These are phyloP conservation scores for Drosophila yakuba DNA, from an alignment of 1,140 invertebrate species.

Conservation along the genomic window DNA sequence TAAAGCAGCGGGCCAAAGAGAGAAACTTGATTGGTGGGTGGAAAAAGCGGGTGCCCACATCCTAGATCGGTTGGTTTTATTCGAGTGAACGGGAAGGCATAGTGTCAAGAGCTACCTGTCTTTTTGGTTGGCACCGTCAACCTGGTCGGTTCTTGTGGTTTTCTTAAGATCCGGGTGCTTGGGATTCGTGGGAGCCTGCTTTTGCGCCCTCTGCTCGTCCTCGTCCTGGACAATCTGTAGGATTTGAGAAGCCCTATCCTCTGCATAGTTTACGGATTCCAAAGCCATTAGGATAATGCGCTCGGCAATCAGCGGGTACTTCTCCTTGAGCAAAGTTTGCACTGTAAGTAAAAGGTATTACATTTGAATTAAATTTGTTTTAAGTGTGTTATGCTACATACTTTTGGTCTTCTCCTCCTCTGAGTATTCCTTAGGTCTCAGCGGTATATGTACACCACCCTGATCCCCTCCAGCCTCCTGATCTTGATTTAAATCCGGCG, in stretches of 20 bases:
- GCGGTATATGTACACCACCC: conserved; percentile 79
- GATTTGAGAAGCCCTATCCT: conserved; percentile 91
- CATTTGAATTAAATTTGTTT: neutral
- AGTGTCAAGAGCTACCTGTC: conserved; percentile 39
- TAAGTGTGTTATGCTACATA: conserved; percentile 83
- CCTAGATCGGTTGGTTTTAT: conserved; percentile 2
- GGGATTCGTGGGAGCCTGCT: conserved; percentile 24
- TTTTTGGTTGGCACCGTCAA: conserved; percentile 39
- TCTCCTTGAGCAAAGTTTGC: conserved; percentile 89
- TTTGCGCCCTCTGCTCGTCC: conserved; percentile 78
- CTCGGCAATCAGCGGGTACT: conserved; percentile 91
- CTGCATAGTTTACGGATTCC: conserved; percentile 93
- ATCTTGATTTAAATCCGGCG: conserved; percentile 67
- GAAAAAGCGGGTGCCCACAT: conserved; percentile 31
- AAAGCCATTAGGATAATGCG: conserved; percentile 93
- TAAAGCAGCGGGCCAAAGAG: conserved; percentile 55
- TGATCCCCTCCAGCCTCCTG: conserved; percentile 31
- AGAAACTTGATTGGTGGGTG: conserved; percentile 5
- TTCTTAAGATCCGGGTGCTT: conserved; percentile 25
- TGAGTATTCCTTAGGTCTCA: conserved; percentile 88
- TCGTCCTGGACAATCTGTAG: conserved; percentile 89
- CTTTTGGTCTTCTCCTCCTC: conserved; percentile 90
- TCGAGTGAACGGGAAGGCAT: neutral
- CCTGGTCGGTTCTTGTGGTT: conserved; percentile 32
- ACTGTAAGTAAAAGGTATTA: conserved; percentile 86